Conservation (phyloP, 2,888 invertebrate genomes). For the Crematogaster levior region DNA sequence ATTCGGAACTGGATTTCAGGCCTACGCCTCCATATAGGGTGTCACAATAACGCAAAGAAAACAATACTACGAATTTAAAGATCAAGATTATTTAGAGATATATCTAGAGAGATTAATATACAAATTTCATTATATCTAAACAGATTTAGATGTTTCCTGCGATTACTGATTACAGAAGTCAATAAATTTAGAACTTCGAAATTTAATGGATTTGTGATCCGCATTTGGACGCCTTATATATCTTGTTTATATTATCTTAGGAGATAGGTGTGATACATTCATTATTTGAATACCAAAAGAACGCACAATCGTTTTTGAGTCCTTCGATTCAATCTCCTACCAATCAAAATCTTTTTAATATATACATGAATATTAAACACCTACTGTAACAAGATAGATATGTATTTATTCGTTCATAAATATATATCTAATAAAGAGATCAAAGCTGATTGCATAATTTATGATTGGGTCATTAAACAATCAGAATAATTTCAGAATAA, state of each 20-base stretch:
- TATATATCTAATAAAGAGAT: constrained; percentile 17
- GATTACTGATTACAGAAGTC: not conserved
- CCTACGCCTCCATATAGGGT: constrained; percentile 42
- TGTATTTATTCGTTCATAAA: not conserved
- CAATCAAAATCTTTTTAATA: constrained; percentile 7
- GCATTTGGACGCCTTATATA: not conserved
- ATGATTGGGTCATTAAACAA: not conserved
- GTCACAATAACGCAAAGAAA: constrained; percentile 9
- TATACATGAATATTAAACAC: constrained; percentile 24
- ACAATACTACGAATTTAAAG: not conserved
- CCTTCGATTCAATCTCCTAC: not conserved
- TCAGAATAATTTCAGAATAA: not conserved
- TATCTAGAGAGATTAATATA: not conserved
- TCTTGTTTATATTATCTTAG: constrained; percentile 17
- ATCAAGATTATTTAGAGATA: too few species aligned
- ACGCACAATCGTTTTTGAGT: constrained; percentile 8
- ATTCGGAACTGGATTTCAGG: constrained; percentile 55
- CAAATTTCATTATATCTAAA: not conserved
- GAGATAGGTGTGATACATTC: constrained; percentile 22
- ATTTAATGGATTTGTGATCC: not conserved
- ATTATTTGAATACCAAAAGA: constrained; percentile 32
- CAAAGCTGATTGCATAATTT: not conserved
- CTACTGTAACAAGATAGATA: not conserved
- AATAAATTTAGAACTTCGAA: not conserved
- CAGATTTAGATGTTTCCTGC: not conserved